Evolutionary conservation across 2,888 invertebrate species (phyloP).

Genomic region (Heliconius cydno): DNA sequence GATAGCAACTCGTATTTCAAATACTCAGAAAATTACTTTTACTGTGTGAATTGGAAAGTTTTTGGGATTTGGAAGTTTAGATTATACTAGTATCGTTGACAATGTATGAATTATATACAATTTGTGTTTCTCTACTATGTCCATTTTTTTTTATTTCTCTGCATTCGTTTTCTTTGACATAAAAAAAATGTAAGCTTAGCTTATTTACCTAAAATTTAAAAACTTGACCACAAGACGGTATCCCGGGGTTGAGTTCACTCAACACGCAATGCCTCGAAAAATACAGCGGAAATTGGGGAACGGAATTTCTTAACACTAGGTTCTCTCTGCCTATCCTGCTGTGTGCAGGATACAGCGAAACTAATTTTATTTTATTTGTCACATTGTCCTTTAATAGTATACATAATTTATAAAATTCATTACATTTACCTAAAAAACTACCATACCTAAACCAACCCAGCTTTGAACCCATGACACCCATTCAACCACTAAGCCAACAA

Average conservation of each 20-base stretch:
- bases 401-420: not conserved
- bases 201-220: not conserved
- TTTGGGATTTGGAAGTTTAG: not conserved
- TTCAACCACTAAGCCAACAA: not conserved
- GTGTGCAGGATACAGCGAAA: too few species aligned
- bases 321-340: too few species aligned
- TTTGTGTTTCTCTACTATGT: not conserved
- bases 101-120: not conserved
- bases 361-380: too few species aligned
- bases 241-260: too few species aligned
- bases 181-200: too few species aligned
- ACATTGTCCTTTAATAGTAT: too few species aligned
- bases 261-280: too few species aligned
- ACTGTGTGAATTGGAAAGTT: not conserved
- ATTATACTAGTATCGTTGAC: constrained; percentile 2
- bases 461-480: not conserved
- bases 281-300: too few species aligned
- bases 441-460: too few species aligned
- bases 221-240: not conserved
- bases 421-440: too few species aligned
- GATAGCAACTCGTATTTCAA: not conserved
- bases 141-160: not conserved
- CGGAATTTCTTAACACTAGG: too few species aligned
- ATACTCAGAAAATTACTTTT: constrained; percentile 3
- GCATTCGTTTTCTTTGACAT: too few species aligned